These are phyloP conservation scores for Heliconius nattereri DNA, from an alignment of 1,140 invertebrate genomes.

Conservation along the genomic window DNA sequence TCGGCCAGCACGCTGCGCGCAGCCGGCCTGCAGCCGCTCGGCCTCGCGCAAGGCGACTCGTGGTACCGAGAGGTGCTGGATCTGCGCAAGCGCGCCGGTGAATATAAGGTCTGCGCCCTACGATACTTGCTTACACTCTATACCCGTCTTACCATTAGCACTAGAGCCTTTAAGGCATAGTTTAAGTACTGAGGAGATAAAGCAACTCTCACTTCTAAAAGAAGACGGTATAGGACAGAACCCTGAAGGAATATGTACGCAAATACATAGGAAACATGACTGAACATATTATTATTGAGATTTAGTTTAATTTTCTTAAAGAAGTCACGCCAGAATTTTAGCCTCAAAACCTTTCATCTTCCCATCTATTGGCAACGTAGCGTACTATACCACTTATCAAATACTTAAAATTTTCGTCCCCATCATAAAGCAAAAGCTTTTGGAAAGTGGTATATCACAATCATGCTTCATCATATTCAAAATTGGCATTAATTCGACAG, in stretches of 20 bases:
- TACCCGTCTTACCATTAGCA: constrained; percentile 20
- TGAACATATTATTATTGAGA: background rate
- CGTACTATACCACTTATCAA: constrained; percentile 38
- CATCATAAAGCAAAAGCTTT: constrained; percentile 35
- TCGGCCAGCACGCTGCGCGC: constrained; percentile 65
- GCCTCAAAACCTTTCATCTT: constrained; percentile 27
- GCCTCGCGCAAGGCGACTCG: constrained; percentile 81
- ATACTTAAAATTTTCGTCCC: constrained; percentile 17
- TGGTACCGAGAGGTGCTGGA: constrained; percentile 94
- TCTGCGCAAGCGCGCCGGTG: constrained; percentile 93
- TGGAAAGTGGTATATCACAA: constrained; percentile 52
- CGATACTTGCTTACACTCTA: constrained; percentile 38
- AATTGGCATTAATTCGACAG: constrained; percentile 81
- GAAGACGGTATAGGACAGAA: constrained; percentile 11
- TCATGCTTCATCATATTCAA: constrained; percentile 72
- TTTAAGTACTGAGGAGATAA: background rate
- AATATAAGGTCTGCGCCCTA: constrained; percentile 89
- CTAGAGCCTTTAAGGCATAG: constrained; percentile 10
- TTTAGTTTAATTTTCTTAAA: constrained; percentile 3
- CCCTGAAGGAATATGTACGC: background rate
- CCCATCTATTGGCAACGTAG: constrained; percentile 43
- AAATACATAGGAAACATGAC: background rate
- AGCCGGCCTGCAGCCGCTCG: constrained; percentile 70
- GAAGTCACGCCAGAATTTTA: constrained; percentile 27
- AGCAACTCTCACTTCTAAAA: constrained; percentile 2